Percentiles rank a stretch among this genome's conserved stretches.
phyloP scores from a whole-genome alignment of 2,888 invertebrate species.

The Nephrotoma flavescens region DNA sequence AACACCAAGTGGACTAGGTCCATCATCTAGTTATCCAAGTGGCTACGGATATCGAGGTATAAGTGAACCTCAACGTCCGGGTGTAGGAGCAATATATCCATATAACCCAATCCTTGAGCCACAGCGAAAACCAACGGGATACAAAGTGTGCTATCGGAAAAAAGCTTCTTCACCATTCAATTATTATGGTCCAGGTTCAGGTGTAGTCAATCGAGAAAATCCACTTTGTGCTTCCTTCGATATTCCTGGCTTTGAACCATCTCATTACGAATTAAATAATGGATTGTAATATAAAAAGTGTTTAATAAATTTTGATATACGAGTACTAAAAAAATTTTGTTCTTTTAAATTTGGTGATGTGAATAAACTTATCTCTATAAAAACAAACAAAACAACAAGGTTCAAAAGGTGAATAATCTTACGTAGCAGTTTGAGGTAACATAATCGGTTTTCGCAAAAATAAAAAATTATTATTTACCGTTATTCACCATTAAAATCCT shows the following conservation, averaged over 20 bases:
- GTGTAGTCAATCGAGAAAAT: neutral
- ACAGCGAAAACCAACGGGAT: neutral
- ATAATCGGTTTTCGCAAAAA: neutral
- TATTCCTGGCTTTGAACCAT: neutral
- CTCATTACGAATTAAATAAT: neutral
- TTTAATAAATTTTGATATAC: neutral
- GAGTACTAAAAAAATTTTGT: neutral
- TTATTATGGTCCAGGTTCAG: too few species aligned
- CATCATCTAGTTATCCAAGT: too few species aligned
- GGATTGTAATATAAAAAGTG: neutral
- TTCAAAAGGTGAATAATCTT: neutral
- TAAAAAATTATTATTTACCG: neutral
- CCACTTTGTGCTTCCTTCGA: neutral
- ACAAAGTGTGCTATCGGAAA: neutral
- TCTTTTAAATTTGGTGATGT: neutral
- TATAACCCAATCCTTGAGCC: neutral
- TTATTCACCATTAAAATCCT: neutral
- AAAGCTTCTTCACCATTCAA: neutral
- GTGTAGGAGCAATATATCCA: too few species aligned
- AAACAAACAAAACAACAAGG: neutral
- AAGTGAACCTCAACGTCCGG: neutral
- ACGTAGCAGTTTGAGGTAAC: neutral
- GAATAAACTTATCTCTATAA: neutral
- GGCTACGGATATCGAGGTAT: neutral
- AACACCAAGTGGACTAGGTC: too few species aligned